A percentile compares a stretch with the other conserved stretches of the same genome.
Conservation (phyloP, 2,888 invertebrate genomes). For the Diabrotica balteata region DNA sequence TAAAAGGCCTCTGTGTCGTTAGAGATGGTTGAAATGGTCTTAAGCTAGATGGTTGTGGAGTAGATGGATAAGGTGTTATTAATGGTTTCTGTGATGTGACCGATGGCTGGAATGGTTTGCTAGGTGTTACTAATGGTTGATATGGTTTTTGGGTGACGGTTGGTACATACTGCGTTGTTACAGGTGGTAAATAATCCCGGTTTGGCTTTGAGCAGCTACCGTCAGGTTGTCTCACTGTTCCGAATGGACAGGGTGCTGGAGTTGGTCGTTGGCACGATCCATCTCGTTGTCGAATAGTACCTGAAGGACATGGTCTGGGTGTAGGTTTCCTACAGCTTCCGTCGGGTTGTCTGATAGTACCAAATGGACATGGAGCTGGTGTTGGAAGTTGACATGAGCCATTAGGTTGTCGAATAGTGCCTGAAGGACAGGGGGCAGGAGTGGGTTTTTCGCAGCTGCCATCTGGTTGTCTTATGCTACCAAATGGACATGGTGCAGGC, state of each 20-base stretch:
- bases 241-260: conserved; percentile 30
- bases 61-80: conserved; percentile 33
- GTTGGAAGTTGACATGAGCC: conserved; percentile 18
- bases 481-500: conserved; percentile 26
- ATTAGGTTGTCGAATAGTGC: conserved; percentile 31
- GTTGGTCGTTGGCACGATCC: conserved; percentile 26
- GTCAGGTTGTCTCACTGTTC: conserved; percentile 25
- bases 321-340: too few relatives aligned
- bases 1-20: conserved; percentile 37
- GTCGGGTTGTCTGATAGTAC: too few relatives aligned
- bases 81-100: conserved; percentile 37
- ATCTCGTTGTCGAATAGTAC: conserved; percentile 9
- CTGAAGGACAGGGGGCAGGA: conserved; percentile 31
- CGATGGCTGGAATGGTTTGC: conserved; percentile 40
- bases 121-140: conserved; percentile 38
- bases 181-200: conserved; percentile 45
- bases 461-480: conserved; percentile 24
- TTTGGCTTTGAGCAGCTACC: conserved; percentile 30
- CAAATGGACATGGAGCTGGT: too few relatives aligned
- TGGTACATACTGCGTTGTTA: conserved; percentile 46
- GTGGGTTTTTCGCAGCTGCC: conserved; percentile 27
- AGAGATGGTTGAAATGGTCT: conserved; percentile 34
- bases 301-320: too few relatives aligned
- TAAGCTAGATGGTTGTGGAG: conserved; percentile 36
- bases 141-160: conserved; percentile 41